Base-by-base conservation (phyloP, 2,888 invertebrate species). In the Thereva unica region DNA sequence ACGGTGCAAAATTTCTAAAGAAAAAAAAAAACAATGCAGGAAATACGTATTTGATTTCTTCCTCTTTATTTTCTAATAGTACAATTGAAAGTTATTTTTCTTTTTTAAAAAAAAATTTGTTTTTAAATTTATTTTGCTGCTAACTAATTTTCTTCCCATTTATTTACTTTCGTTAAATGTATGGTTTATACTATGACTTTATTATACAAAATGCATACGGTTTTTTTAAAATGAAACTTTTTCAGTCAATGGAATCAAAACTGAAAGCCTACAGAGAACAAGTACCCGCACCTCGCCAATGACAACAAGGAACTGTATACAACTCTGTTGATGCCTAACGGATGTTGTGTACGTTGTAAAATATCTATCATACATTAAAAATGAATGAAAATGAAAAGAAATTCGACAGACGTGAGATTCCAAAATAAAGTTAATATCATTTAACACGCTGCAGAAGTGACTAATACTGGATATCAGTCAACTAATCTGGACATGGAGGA, bases 191-290 rank as follows among this genome's bases (percentile, higher is more conserved):
- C 44, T 44, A n/a, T 9, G 8, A n/a, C 44, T 44, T 44, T 44
- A 44, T 44, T 9, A 8, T 44, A 3, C 2, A 44, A 44, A 9
- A 9, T 44, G n/a, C 2, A 8, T 44, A 44, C 8, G 3, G 2
- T 2, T 44, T 8, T 2, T 44, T 8, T 9, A 44, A 44, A 9
- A 44, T n/a, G n/a, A 44, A 44, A 44, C 53, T 59, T 64, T 78
- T 75, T 8, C 73, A 80, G 80, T 76, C 80, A 54, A 80, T 81
- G 77, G 80, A 81, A 72, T 79, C 80, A 55, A 81, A 80, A 70
- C 74, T 81, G 72, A 81, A 80, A 75, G 78, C 78, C 63, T 80
- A 81, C 71, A 78, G 80, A 52, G 79, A 80, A 67, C 78, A 79
- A 69, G 76, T 76, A 38, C 78, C 77, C 64, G 74, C 76, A 67